Conservation (phyloP, 2,113 vertebrate species). For the Microcebus jonahi region DNA sequence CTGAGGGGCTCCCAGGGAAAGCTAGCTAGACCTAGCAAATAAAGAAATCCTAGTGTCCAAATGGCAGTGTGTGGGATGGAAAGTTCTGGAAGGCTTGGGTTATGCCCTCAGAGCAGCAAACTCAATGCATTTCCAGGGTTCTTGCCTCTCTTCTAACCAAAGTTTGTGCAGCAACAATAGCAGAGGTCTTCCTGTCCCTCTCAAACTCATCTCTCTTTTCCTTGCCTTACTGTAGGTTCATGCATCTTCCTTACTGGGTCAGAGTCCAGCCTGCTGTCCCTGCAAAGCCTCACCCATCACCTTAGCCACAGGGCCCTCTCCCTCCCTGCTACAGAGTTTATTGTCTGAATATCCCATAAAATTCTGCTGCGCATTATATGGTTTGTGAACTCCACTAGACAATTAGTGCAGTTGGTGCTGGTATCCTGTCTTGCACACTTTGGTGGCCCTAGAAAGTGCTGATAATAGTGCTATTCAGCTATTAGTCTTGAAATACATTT, state of each 20-base stretch:
- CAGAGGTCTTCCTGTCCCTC: neutral
- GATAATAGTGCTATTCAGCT: neutral
- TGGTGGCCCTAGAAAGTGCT: neutral
- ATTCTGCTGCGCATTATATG: neutral
- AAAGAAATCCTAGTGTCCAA: neutral
- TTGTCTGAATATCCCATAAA: too few species aligned
- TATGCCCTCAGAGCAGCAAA: too few species aligned
- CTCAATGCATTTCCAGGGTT: too few species aligned
- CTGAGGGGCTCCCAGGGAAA: neutral
- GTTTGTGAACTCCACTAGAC: neutral
- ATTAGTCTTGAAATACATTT: neutral
- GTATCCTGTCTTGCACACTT: neutral
- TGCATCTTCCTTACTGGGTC: neutral
- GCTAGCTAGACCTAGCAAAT: neutral
- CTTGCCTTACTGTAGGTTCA: neutral
- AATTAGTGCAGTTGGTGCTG: neutral
- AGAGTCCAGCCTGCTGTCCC: neutral
- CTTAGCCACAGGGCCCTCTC: neutral
- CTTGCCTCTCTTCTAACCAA: neutral
- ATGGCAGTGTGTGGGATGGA: too few species aligned
- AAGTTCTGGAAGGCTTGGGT: neutral
- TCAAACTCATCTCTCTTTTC: neutral
- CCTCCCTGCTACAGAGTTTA: accelerated
- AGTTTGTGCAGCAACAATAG: neutral
- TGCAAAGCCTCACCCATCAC: too few species aligned